Evolutionary conservation across 2,113 vertebrate species (phyloP).

Genomic region (Cephalopholis sonnerati): DNA sequence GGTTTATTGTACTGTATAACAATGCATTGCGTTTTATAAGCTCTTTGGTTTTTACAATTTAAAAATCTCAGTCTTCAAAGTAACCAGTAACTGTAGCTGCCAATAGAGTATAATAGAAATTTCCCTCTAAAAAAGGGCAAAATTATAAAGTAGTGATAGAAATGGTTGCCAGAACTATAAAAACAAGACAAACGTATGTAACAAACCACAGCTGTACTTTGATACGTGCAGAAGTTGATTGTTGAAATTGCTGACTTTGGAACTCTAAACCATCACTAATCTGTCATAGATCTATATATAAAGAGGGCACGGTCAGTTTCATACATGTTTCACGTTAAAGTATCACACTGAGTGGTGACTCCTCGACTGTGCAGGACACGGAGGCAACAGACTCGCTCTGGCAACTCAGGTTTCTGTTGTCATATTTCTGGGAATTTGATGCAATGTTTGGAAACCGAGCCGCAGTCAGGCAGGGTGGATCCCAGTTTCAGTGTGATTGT

Average conservation of each 20-base stretch:
- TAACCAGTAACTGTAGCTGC: not conserved
- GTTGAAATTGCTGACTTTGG: slow-evolving; percentile 13
- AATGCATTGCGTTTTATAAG: not conserved
- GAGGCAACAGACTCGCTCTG: slow-evolving; percentile 49
- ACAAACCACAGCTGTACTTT: not conserved
- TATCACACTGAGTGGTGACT: slow-evolving; percentile 8
- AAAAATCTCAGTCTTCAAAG: not conserved
- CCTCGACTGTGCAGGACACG: slow-evolving; percentile 21
- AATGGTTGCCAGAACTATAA: not conserved
- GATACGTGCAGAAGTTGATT: not conserved
- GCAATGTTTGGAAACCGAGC: slow-evolving; percentile 77
- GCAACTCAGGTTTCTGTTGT: slow-evolving; percentile 70
- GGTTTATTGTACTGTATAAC: not conserved
- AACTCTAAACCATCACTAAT: not conserved
- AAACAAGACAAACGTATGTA: not conserved
- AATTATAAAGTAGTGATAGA: not conserved
- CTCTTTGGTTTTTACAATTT: not conserved
- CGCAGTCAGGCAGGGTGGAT: slow-evolving; percentile 68
- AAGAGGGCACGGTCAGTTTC: not conserved
- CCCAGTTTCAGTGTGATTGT: slow-evolving; percentile 41
- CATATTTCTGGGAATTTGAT: slow-evolving; percentile 79
- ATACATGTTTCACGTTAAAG: not conserved
- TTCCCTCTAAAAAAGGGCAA: not conserved
- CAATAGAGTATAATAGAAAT: too few species aligned
- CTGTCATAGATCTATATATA: slow-evolving; percentile 2